Conservation (phyloP, 2,113 vertebrate genomes). For the Megaleporinus macrocephalus region DNA sequence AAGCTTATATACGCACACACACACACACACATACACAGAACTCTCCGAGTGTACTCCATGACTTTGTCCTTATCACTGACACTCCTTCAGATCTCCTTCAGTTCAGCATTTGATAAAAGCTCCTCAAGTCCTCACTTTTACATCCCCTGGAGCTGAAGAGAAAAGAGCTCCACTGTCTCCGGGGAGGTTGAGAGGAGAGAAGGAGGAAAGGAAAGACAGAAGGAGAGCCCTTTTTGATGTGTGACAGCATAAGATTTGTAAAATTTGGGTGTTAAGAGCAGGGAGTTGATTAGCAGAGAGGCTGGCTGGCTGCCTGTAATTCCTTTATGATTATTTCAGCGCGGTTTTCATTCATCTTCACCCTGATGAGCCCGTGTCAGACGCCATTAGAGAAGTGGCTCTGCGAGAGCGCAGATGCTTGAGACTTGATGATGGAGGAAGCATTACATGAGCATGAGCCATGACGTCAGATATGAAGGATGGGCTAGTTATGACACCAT, state of each 20-base stretch:
- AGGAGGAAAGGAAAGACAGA: slow-evolving; percentile 16
- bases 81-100: slow-evolving; percentile 26
- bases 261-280: slow-evolving; percentile 36
- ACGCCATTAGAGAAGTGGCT: slow-evolving; percentile 37
- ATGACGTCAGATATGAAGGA: slow-evolving; percentile 20
- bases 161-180: slow-evolving; percentile 37
- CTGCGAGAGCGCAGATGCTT: slow-evolving; percentile 35
- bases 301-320: slow-evolving; percentile 40
- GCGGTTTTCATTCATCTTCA: slow-evolving; percentile 42
- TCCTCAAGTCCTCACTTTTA: slow-evolving; percentile 44
- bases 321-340: slow-evolving; percentile 48
- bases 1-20: not conserved
- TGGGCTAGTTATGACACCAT: slow-evolving; percentile 25
- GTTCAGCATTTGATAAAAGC: slow-evolving; percentile 36
- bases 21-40: not conserved
- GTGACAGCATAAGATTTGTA: slow-evolving; percentile 37
- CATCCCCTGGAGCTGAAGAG: slow-evolving; percentile 36
- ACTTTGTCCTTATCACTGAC: slow-evolving; percentile 39
- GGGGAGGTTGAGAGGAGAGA: slow-evolving; percentile 31
- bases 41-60: not conserved
- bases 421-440: slow-evolving; percentile 17
- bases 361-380: slow-evolving; percentile 45
- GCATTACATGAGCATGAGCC: slow-evolving; percentile 34
- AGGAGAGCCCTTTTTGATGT: slow-evolving; percentile 42
- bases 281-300: slow-evolving; percentile 42